These are phyloP conservation scores for Himalopsyche phryganea DNA, from an alignment of 1,140 invertebrate genomes.

Conservation along the genomic window DNA sequence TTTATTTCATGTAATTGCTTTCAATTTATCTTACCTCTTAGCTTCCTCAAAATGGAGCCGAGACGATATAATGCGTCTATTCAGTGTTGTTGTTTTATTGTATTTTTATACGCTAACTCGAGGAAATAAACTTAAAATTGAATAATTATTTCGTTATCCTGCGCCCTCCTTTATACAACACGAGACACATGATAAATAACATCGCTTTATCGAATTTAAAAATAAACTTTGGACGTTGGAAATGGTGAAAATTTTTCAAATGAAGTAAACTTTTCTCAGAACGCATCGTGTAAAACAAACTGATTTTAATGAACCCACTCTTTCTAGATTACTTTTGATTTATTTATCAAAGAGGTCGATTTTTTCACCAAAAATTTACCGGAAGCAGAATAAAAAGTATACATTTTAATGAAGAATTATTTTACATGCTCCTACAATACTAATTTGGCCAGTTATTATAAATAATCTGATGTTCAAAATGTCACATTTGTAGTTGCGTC, in stretches of 20 bases:
- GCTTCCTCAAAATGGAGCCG: constrained; percentile 25
- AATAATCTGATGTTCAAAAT: no score
- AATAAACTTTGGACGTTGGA: not conserved
- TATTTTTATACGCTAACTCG: constrained; percentile 16
- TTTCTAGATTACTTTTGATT: no score
- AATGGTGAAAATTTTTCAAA: not conserved
- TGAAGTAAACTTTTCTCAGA: constrained; percentile 12
- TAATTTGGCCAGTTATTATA: no score
- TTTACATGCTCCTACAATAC: no score
- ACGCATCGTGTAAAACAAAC: constrained; percentile 7
- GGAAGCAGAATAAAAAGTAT: no score
- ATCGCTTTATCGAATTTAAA: constrained; percentile 16
- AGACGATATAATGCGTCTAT: constrained; percentile 17
- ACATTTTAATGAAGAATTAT: no score
- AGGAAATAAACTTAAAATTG: constrained; percentile 27
- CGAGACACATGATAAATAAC: constrained; percentile 25
- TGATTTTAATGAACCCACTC: not conserved
- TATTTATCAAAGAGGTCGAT: no score
- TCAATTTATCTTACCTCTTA: constrained; percentile 34
- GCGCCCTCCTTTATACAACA: constrained; percentile 5
- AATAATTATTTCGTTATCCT: constrained; percentile 32
- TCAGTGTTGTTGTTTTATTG: constrained; percentile 23
- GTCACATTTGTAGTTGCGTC: no score
- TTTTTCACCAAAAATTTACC: no score
- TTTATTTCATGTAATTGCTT: constrained; percentile 35